These are phyloP conservation scores for Meliscaeva auricollis DNA, from an alignment of 2,888 invertebrate species.

Conservation along the genomic window DNA sequence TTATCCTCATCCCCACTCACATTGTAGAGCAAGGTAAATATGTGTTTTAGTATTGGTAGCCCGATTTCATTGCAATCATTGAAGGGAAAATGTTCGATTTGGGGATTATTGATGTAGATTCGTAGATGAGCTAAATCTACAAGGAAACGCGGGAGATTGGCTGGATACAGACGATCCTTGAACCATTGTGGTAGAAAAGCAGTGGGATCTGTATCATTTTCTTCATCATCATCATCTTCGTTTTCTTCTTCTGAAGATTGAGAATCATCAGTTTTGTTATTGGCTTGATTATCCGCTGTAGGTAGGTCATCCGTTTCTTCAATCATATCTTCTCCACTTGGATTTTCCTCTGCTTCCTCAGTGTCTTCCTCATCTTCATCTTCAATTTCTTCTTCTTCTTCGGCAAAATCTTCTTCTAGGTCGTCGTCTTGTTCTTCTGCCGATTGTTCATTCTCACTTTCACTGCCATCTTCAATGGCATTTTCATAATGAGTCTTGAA, in stretches of 20 bases:
- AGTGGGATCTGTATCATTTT: constrained; percentile 16
- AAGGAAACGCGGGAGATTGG: constrained; percentile 87
- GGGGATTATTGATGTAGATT: constrained; percentile 88
- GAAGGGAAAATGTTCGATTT: constrained; percentile 89
- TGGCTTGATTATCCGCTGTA: too few species aligned
- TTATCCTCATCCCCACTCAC: constrained; percentile 77
- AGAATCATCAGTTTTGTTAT: constrained; percentile 24
- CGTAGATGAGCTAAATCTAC: constrained; percentile 89
- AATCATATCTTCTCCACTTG: constrained; percentile 2
- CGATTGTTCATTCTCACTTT: constrained; percentile 78
- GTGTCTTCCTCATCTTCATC: constrained; percentile 38
- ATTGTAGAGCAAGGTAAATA: constrained; percentile 84
- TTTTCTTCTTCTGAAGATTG: constrained; percentile 29
- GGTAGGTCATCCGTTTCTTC: not conserved
- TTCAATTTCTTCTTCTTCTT: constrained; percentile 43
- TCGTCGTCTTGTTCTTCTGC: constrained; percentile 72
- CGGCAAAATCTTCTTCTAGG: constrained; percentile 78
- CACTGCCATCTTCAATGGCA: constrained; percentile 62
- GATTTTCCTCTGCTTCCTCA: constrained; percentile 38
- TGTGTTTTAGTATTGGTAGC: constrained; percentile 87
- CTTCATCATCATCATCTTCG: constrained; percentile 50
- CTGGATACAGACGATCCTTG: constrained; percentile 86
- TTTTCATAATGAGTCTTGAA: constrained; percentile 84
- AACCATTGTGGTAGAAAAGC: constrained; percentile 87
- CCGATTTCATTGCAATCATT: constrained; percentile 87